phyloP scores from a whole-genome alignment of 2,113 vertebrate genomes.

The Sturnus vulgaris region DNA sequence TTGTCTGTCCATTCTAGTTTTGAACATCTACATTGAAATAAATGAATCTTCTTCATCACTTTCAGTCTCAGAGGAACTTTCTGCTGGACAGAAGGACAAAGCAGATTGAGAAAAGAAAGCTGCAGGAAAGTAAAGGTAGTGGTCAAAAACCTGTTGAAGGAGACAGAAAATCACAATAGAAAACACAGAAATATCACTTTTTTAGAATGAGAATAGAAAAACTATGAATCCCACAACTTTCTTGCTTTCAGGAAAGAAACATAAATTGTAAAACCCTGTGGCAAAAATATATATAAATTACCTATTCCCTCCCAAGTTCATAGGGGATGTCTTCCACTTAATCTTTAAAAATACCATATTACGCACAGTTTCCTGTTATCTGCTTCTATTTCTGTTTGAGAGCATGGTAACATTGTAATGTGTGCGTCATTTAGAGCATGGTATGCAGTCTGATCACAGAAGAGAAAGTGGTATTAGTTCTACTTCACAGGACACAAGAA shows the following conservation, averaged over 20 bases:
- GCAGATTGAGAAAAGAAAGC: neutral
- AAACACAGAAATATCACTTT: neutral
- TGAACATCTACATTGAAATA: neutral
- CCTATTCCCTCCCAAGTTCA: neutral
- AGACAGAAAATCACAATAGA: neutral
- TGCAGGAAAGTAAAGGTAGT: neutral
- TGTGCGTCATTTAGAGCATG: neutral
- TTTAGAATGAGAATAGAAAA: neutral
- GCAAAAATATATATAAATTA: neutral
- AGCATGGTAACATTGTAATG: neutral
- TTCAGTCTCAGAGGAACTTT: neutral
- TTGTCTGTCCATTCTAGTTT: neutral
- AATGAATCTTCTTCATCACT: neutral
- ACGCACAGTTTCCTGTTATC: neutral
- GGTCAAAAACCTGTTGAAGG: neutral
- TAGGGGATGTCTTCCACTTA: neutral
- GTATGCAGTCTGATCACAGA: neutral
- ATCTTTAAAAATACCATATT: neutral
- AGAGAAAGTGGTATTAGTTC: neutral
- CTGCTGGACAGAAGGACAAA: neutral
- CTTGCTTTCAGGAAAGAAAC: neutral
- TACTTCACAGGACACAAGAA: neutral
- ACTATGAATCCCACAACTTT: neutral
- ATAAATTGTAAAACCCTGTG: neutral
- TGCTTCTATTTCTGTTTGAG: neutral